Conservation (phyloP, 2,113 vertebrate species). For the Ascaphus truei region DNA sequence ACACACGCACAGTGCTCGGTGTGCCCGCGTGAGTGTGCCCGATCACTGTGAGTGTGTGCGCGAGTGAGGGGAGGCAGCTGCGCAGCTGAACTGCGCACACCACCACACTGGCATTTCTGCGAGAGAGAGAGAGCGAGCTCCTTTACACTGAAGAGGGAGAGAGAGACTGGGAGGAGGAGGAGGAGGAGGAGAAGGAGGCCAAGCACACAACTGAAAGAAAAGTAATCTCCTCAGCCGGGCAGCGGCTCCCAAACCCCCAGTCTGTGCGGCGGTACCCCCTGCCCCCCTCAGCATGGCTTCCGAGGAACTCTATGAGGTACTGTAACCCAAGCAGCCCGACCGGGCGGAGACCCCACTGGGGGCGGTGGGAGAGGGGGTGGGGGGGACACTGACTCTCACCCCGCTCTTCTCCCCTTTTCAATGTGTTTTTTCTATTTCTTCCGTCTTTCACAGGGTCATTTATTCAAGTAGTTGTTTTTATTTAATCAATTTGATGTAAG, state of each 20-base stretch:
- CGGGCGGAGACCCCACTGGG: not conserved
- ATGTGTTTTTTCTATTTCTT: not conserved
- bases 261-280: slow-evolving; percentile 49
- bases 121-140: slow-evolving; percentile 41
- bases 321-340: slow-evolving; percentile 25
- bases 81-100: slow-evolving; percentile 66
- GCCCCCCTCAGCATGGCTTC: slow-evolving; percentile 67
- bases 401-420: not conserved
- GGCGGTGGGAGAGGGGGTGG: slow-evolving; percentile 9
- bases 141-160: slow-evolving; percentile 41
- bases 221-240: slow-evolving; percentile 54
- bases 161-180: slow-evolving; percentile 34
- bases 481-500: not conserved
- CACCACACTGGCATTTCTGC: slow-evolving; percentile 47
- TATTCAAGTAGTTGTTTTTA: not conserved
- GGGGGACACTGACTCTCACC: not conserved
- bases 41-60: slow-evolving; percentile 46
- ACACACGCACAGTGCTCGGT: not conserved
- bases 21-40: slow-evolving; percentile 12
- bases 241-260: slow-evolving; percentile 50
- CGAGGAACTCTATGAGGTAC: slow-evolving; percentile 75
- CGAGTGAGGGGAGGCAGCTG: slow-evolving; percentile 49
- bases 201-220: slow-evolving; percentile 61
- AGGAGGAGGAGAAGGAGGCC: slow-evolving; percentile 44
- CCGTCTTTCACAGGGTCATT: not conserved